Conservation (phyloP, 2,113 vertebrate genomes). For the Pholis gunnellus region DNA sequence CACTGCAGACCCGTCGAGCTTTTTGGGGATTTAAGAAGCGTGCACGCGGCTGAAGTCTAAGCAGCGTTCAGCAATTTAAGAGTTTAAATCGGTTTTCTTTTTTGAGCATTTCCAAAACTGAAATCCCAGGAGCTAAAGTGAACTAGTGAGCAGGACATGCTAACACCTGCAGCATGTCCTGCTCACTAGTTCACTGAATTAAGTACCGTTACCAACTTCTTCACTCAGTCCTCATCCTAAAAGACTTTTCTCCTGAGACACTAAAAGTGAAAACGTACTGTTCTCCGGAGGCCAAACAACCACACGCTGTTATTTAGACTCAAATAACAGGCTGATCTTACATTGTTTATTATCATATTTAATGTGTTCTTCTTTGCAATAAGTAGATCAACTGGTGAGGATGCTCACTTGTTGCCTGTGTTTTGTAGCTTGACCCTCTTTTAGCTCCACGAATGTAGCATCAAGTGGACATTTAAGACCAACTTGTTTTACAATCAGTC, state of each 20-base stretch:
- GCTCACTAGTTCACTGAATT: neutral
- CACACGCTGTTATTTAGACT: neutral
- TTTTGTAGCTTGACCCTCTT: neutral
- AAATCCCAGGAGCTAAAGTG: neutral
- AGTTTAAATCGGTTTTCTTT: neutral
- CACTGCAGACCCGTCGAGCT: conserved; percentile 14
- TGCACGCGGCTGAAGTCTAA: neutral
- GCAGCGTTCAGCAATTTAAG: neutral
- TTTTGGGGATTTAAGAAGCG: neutral
- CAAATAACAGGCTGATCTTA: neutral
- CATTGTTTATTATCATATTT: neutral
- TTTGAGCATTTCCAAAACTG: neutral
- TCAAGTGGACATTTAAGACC: neutral
- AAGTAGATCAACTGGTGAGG: neutral
- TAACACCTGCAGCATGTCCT: neutral
- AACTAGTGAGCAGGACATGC: neutral
- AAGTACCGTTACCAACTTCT: neutral
- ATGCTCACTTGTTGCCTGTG: neutral
- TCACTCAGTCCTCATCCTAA: neutral
- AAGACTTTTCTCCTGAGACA: neutral
- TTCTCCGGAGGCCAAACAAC: neutral
- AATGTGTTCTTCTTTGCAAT: neutral
- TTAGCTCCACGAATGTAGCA: neutral
- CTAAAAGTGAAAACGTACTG: neutral
- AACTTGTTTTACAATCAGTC: neutral